phyloP scores from a whole-genome alignment of 2,888 invertebrate species.

The Labia minor region DNA sequence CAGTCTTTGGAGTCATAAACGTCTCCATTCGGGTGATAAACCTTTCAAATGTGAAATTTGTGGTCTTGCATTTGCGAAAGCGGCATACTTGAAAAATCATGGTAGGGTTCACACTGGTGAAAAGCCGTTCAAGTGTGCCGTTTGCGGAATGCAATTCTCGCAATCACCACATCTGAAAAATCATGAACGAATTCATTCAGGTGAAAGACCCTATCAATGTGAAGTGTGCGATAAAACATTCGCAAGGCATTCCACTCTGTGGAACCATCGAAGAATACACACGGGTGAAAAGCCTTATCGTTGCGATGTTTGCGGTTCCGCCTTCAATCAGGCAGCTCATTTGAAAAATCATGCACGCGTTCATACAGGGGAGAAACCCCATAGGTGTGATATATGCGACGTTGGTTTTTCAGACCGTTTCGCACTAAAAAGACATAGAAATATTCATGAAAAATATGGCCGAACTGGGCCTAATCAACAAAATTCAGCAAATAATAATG shows the following conservation, averaged over 20 bases:
- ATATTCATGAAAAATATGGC: constrained; percentile 80
- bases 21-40: constrained; percentile 71
- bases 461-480: constrained; percentile 27
- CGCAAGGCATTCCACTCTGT: constrained; percentile 74
- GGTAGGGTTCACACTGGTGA: constrained; percentile 73
- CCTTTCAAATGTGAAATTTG: constrained; percentile 83
- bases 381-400: constrained; percentile 72
- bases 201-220: constrained; percentile 78
- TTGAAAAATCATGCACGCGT: constrained; percentile 79
- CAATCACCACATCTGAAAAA: constrained; percentile 81
- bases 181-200: constrained; percentile 78
- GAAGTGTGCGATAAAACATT: constrained; percentile 83
- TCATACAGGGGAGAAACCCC: constrained; percentile 70
- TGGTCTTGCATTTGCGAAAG: constrained; percentile 78
- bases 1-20: constrained; percentile 80
- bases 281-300: constrained; percentile 78
- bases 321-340: constrained; percentile 81
- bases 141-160: constrained; percentile 84
- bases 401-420: constrained; percentile 81
- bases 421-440: constrained; percentile 72
- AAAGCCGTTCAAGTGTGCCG: constrained; percentile 54
- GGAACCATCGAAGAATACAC: constrained; percentile 81
- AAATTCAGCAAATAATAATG: constrained; percentile 19
- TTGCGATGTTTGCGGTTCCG: constrained; percentile 79
- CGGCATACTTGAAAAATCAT: constrained; percentile 82